These are phyloP conservation scores for Mormyrops attenuatus DNA, from an alignment of 2,797 vertebrate species.

Conservation along the genomic window DNA sequence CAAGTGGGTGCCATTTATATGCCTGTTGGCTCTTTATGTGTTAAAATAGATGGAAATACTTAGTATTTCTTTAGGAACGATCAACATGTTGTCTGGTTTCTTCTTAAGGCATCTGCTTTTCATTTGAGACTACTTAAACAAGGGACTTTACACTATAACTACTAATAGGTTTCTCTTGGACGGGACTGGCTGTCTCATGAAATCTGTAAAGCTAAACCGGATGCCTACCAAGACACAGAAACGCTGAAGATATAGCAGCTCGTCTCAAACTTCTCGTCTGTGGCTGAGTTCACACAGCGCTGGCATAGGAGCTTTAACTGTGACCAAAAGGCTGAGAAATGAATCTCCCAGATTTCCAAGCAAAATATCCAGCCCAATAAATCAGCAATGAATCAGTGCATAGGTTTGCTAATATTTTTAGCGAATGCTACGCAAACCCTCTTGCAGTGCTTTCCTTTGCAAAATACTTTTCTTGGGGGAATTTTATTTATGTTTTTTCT, in stretches of 20 bases:
- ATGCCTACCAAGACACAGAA: background rate
- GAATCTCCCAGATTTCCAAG: background rate
- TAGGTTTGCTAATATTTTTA: background rate
- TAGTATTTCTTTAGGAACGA: constrained; percentile 56
- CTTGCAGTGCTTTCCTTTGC: background rate
- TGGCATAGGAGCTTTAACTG: no score
- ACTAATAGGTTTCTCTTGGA: constrained; percentile 47
- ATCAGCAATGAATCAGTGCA: background rate
- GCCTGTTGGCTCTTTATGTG: constrained; percentile 50
- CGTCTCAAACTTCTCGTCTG: constrained; percentile 32
- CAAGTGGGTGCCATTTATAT: constrained; percentile 55
- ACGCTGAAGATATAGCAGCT: constrained; percentile 12
- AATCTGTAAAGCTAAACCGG: constrained; percentile 27
- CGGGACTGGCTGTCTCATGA: constrained; percentile 31
- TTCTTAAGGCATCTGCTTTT: constrained; percentile 50
- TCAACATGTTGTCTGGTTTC: constrained; percentile 54
- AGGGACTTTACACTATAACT: constrained; percentile 47
- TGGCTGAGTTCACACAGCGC: background rate
- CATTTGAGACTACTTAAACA: constrained; percentile 51
- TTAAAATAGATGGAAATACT: constrained; percentile 57
- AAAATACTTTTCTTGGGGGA: background rate
- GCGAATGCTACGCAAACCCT: background rate
- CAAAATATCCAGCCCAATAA: background rate
- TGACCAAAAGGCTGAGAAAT: background rate
- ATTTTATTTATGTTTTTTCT: background rate